phyloP scores from a whole-genome alignment of 2,888 invertebrate genomes.

The Parapristionchus giblindavisi region DNA sequence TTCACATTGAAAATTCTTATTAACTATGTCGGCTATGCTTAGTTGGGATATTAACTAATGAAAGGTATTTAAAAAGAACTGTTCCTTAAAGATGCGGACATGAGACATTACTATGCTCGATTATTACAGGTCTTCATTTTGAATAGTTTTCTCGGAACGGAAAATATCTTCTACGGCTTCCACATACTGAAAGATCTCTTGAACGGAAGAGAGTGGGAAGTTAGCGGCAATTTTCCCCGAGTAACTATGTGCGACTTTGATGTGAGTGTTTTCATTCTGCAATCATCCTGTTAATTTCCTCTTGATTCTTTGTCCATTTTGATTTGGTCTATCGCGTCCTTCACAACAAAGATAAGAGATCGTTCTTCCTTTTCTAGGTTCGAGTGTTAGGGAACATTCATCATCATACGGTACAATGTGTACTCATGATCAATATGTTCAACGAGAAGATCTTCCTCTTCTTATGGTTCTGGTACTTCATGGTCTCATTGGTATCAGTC shows the following conservation, averaged over 20 bases:
- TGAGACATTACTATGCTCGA: not conserved
- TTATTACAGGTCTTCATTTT: constrained; percentile 70
- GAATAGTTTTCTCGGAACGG: constrained; percentile 70
- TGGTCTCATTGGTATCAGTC: constrained; percentile 69
- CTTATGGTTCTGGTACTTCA: constrained; percentile 70
- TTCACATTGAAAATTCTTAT: too few relatives aligned
- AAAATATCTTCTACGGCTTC: constrained; percentile 70
- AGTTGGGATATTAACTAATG: too few relatives aligned
- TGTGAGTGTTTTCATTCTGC: too few relatives aligned
- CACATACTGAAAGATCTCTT: constrained; percentile 70
- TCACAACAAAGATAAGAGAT: not conserved
- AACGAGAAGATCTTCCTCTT: constrained; percentile 68
- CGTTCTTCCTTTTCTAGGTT: constrained; percentile 56
- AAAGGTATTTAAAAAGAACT: too few relatives aligned
- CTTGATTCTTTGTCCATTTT: constrained; percentile 3
- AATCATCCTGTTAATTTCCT: too few relatives aligned
- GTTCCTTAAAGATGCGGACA: not conserved
- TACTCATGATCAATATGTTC: constrained; percentile 69
- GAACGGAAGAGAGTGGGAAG: constrained; percentile 70
- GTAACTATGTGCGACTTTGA: constrained; percentile 71
- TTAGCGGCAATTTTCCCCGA: constrained; percentile 69
- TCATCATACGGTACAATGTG: constrained; percentile 70
- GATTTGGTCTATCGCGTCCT: not conserved
- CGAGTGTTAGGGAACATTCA: constrained; percentile 71
- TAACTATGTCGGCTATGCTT: too few relatives aligned